These are phyloP conservation scores for Mycteria americana DNA, from an alignment of 2,797 vertebrate genomes.

Conservation along the genomic window DNA sequence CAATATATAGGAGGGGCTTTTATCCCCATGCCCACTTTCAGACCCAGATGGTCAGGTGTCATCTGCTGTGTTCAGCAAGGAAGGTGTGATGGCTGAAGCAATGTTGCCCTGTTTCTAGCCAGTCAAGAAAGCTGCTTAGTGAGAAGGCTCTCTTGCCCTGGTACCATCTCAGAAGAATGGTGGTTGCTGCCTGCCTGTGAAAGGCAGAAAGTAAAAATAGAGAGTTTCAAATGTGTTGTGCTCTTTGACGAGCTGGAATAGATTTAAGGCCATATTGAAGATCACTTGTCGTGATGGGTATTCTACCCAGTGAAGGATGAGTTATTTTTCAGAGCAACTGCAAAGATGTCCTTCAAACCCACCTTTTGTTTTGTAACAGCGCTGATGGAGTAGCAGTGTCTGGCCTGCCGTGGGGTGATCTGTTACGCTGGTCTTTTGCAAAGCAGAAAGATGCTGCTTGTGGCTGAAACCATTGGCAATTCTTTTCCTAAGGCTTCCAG, in stretches of 20 bases:
- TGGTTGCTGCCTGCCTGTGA: neutral
- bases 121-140: neutral
- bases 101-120: neutral
- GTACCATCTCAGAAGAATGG: neutral
- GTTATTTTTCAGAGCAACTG: constrained; percentile 11
- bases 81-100: neutral
- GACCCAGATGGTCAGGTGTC: neutral
- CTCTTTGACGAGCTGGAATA: neutral
- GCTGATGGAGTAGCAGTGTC: neutral
- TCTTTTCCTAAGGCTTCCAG: neutral
- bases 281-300: neutral
- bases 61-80: neutral
- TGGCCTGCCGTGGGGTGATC: neutral
- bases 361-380: neutral
- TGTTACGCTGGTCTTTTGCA: neutral
- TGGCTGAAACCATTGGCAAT: neutral
- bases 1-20: neutral
- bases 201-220: neutral
- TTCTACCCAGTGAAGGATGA: neutral
- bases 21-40: neutral
- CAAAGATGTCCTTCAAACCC: neutral
- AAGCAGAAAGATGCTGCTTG: neutral
- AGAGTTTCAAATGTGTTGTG: neutral
- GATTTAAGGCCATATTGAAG: neutral
- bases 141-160: neutral